Percentiles rank a stretch among this genome's conserved stretches.
Conservation (phyloP, 2,888 invertebrate genomes). For the Elgonia sp. region DNA sequence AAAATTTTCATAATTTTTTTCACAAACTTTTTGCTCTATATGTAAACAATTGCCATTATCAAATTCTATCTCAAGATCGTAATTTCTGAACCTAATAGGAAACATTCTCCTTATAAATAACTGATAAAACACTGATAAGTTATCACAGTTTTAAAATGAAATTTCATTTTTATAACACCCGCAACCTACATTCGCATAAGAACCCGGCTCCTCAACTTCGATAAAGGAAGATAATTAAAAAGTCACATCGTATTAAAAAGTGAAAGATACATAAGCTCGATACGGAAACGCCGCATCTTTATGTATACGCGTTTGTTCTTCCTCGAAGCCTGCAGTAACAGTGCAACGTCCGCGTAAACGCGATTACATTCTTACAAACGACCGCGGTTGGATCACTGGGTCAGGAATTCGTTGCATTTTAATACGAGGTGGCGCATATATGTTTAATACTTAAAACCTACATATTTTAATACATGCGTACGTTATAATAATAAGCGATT, state of each 20-base stretch:
- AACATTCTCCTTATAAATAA: too few relatives aligned
- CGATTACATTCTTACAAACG: constrained; percentile 62
- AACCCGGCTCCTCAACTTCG: constrained; percentile 3
- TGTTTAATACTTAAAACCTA: constrained; percentile 44
- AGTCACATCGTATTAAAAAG: constrained; percentile 50
- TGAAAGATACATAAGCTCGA: constrained; percentile 23
- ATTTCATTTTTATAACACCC: constrained; percentile 15
- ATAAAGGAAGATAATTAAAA: not conserved
- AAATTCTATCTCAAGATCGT: too few relatives aligned
- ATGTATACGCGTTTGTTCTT: constrained; percentile 46
- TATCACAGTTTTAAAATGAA: constrained; percentile 13
- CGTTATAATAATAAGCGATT: constrained; percentile 4
- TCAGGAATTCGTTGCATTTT: constrained; percentile 72
- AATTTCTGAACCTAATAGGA: too few relatives aligned
- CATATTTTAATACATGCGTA: constrained; percentile 21
- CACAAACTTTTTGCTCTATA: too few relatives aligned
- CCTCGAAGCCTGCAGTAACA: constrained; percentile 41
- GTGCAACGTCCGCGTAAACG: constrained; percentile 68
- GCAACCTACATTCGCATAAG: constrained; percentile 36
- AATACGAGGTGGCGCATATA: constrained; percentile 44
- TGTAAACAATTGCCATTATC: too few relatives aligned
- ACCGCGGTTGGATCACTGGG: constrained; percentile 68
- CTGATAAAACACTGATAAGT: constrained; percentile 14
- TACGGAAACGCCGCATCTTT: constrained; percentile 11
- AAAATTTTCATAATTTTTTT: too few relatives aligned